Base-by-base conservation (phyloP, 2,113 vertebrate genomes). In the Nerophis lumbriciformis region DNA sequence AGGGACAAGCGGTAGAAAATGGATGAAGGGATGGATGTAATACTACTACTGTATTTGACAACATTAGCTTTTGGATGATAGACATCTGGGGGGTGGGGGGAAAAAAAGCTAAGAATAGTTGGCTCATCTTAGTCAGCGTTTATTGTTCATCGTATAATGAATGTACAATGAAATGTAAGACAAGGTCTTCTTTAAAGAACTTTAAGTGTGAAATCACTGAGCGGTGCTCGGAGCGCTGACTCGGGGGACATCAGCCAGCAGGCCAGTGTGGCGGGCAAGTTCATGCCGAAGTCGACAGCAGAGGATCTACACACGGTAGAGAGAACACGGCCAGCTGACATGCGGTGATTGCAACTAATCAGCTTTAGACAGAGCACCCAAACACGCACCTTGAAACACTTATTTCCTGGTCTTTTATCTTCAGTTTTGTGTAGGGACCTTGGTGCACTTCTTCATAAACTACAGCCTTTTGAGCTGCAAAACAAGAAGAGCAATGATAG, bases 201-300 rank as follows among this genome's bases (percentile, higher is more conserved):
- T 2, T 12, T 6, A 10, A 72, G 6, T 0, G 48, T 50, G 38
- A 85, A 85, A 45, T 83, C 58, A 4, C 50, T 15, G 55, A 75
- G 63, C 1, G 5, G 15, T 59, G 61, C 58, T 69, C 75, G 73
- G 48, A 85, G 63, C 14, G 65, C 80, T 8, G 42, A 53, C 14
- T 79, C 73, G 38, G 77, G 36, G 52, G 74, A 6, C 53, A 53
- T 11, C 9, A 72, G 57, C 82, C 80, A 86, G 51, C 86, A 88
- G 6, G 10, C 13, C 28, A 59, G 1, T 6, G 0, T 21, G 5
- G 36, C n/a, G 1, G 47, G 0, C 11, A 45, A 9, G 6, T 0
- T 1, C 6, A 65, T 5, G 47, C 75, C 74, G 67, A 83, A 71
- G 75, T 88, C 84, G 59, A 16, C 15, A 48, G 59, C 72, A n/a